phyloP scores from a whole-genome alignment of 2,888 invertebrate species.

The Prostheceraeus crozeri region DNA sequence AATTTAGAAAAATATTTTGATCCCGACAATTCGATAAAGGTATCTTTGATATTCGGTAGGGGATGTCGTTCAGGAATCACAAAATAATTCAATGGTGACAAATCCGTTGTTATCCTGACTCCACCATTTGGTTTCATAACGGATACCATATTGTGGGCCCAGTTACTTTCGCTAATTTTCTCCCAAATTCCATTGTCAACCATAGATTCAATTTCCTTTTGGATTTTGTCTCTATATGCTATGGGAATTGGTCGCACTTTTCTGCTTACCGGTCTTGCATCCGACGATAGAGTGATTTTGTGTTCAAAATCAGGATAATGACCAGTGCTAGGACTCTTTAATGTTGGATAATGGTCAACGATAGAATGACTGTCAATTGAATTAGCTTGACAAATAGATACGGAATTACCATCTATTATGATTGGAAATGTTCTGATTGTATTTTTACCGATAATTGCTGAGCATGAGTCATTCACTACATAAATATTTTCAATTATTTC shows the following conservation, averaged over 20 bases:
- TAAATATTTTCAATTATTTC: no score
- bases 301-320: slow-evolving; percentile 6
- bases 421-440: no score
- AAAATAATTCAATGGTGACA: slow-evolving; percentile 12
- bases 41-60: no score
- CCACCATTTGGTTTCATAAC: slow-evolving; percentile 16
- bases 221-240: slow-evolving; percentile 1
- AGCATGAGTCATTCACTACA: no score
- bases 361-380: no score
- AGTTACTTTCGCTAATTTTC: background rate
- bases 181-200: slow-evolving; percentile 16
- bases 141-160: slow-evolving; percentile 12
- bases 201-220: slow-evolving; percentile 9
- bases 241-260: slow-evolving; percentile 10
- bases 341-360: slow-evolving; percentile 11
- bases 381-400: no score
- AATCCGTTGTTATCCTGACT: background rate
- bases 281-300: slow-evolving; percentile 1
- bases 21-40: no score
- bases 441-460: no score
- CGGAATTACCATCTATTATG: no score
- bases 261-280: slow-evolving; percentile 11
- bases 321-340: background rate
- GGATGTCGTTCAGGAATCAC: no score
- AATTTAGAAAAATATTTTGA: no score